A percentile compares a stretch with the other conserved stretches of the same genome.
These are phyloP conservation scores for Platynereis dumerilii DNA, from an alignment of 2,888 invertebrate genomes.

Conservation along the genomic window DNA sequence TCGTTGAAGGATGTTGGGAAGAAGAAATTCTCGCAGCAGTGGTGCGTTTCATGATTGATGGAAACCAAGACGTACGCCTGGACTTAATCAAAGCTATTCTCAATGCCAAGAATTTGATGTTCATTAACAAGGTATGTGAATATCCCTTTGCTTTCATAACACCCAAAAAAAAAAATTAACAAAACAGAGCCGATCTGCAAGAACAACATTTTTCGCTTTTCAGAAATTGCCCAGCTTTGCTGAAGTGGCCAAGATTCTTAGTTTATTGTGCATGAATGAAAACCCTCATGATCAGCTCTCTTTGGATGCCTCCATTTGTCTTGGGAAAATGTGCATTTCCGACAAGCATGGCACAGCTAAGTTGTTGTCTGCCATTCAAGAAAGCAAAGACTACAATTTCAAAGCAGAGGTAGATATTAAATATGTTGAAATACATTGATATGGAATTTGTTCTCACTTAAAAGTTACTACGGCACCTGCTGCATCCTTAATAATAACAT, in stretches of 20 bases:
- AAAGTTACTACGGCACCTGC: no score
- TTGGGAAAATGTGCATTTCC: slow-evolving; percentile 56
- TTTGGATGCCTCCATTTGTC: slow-evolving; percentile 54
- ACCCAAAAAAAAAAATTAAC: no score
- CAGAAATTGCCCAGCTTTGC: slow-evolving; percentile 50
- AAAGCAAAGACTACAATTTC: slow-evolving; percentile 40
- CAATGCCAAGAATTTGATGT: slow-evolving; percentile 56
- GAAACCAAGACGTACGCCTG: slow-evolving; percentile 52
- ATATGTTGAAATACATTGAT: no score
- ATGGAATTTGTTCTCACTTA: no score
- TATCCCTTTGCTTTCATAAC: no score
- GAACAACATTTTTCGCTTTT: no score
- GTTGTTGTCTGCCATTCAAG: slow-evolving; percentile 45
- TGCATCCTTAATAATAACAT: no score
- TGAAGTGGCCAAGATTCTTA: slow-evolving; percentile 53
- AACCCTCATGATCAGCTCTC: slow-evolving; percentile 53
- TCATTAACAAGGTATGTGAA: slow-evolving; percentile 54
- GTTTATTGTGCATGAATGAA: slow-evolving; percentile 52
- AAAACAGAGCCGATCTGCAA: no score
- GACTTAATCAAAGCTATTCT: slow-evolving; percentile 54
- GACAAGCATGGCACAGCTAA: slow-evolving; percentile 53
- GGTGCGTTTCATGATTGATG: slow-evolving; percentile 51
- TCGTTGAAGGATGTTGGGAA: slow-evolving; percentile 62
- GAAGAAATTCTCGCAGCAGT: slow-evolving; percentile 51
- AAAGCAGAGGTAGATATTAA: slow-evolving; percentile 22